Percentiles rank a stretch among this genome's conserved stretches.
Conservation (phyloP, 2,888 invertebrate genomes). For the Bimastos eiseni region DNA sequence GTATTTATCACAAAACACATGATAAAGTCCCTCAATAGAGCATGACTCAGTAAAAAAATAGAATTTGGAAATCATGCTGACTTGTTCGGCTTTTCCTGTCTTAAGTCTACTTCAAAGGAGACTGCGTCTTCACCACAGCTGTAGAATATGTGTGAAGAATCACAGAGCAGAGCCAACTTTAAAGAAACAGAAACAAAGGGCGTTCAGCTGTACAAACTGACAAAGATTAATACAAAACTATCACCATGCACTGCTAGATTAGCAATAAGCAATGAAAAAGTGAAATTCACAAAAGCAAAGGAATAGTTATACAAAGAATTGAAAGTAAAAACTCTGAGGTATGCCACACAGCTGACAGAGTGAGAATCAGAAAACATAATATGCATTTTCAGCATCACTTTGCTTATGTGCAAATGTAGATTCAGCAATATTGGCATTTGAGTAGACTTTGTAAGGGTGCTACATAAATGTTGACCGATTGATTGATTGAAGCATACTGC, state of each 20-base stretch:
- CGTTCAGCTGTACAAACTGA: background rate
- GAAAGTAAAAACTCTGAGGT: background rate
- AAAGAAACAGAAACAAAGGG: constrained; percentile 33
- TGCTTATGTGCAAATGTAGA: background rate
- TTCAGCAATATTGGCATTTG: background rate
- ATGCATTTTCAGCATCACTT: constrained; percentile 3
- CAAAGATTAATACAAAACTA: background rate
- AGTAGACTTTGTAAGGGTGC: no score
- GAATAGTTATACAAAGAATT: background rate
- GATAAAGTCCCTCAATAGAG: background rate
- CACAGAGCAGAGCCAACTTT: constrained; percentile 73
- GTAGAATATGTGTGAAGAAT: constrained; percentile 75
- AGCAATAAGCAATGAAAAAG: background rate
- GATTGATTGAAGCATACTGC: background rate
- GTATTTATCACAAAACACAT: background rate
- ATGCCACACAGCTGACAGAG: background rate
- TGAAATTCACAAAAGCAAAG: background rate
- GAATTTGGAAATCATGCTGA: constrained; percentile 46
- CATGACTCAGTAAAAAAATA: background rate
- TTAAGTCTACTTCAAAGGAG: constrained; percentile 79
- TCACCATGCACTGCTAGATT: background rate
- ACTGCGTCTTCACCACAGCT: constrained; percentile 87
- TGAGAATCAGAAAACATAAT: no score
- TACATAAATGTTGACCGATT: no score
- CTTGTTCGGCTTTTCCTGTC: constrained; percentile 72